Evolutionary conservation across 2,113 vertebrate genomes (phyloP).

Genomic region (Dicentrarchus labrax): DNA sequence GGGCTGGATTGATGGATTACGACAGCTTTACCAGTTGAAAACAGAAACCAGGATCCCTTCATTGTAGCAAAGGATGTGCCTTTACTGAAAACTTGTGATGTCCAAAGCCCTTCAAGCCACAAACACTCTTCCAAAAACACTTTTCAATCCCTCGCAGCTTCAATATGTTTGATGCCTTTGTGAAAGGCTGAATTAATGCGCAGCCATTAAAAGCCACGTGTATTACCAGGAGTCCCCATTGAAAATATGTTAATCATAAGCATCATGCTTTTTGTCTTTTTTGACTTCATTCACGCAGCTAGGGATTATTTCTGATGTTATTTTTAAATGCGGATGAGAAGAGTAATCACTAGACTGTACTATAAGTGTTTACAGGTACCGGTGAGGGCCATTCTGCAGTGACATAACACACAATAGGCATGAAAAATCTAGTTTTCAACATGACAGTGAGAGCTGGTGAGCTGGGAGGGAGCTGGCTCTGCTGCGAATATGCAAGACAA

Average conservation of each 20-base stretch:
- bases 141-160: constrained; percentile 14
- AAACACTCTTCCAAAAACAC: constrained; percentile 11
- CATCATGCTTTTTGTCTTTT: constrained; percentile 16
- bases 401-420: constrained; percentile 4
- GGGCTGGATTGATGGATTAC: constrained; percentile 23
- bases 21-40: constrained; percentile 24
- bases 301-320: constrained; percentile 28
- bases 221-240: constrained; percentile 7
- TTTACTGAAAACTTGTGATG: constrained; percentile 42
- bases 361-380: constrained; percentile 19
- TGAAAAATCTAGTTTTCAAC: not conserved
- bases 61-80: constrained; percentile 39
- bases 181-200: constrained; percentile 41
- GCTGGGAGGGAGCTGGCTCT: constrained; percentile 24
- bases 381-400: not conserved
- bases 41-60: constrained; percentile 43
- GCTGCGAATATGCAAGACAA: constrained; percentile 21
- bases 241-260: constrained; percentile 56
- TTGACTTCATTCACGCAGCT: constrained; percentile 5
- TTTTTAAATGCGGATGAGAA: constrained; percentile 14
- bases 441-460: constrained; percentile 14
- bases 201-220: constrained; percentile 29
- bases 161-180: constrained; percentile 55
- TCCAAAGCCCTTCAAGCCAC: constrained; percentile 39
- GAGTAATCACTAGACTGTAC: not conserved